A percentile compares a stretch with the other conserved stretches of the same genome.
phyloP scores from a whole-genome alignment of 2,888 invertebrate species.

The Neoascia interrupta region DNA sequence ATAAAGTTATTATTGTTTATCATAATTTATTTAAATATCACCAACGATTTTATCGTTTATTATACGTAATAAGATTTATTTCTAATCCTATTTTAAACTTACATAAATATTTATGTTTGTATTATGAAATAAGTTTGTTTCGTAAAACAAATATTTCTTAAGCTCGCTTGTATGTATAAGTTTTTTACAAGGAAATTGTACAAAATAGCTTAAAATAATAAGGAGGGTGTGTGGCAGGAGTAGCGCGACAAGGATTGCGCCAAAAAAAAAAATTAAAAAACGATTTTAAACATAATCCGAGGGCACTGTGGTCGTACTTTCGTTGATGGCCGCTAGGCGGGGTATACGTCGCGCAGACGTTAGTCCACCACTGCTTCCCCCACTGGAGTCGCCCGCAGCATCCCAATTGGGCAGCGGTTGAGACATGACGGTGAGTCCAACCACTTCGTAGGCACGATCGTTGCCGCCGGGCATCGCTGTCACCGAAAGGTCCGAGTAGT shows the following conservation, averaged over 20 bases:
- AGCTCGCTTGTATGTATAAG: slow-evolving; percentile 58
- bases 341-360: slow-evolving; percentile 78
- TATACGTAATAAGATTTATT: slow-evolving; percentile 62
- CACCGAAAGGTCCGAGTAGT: slow-evolving; percentile 86
- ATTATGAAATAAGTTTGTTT: slow-evolving; percentile 57
- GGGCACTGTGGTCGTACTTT: slow-evolving; percentile 81
- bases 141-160: slow-evolving; percentile 59
- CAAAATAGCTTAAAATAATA: slow-evolving; percentile 53
- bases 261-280: slow-evolving; percentile 36
- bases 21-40: slow-evolving; percentile 76
- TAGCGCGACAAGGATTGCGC: slow-evolving; percentile 3
- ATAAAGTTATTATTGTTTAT: slow-evolving; percentile 48
- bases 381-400: slow-evolving; percentile 73
- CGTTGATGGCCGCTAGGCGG: slow-evolving; percentile 82
- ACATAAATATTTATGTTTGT: not conserved
- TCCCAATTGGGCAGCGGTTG: slow-evolving; percentile 80
- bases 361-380: slow-evolving; percentile 73
- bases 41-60: slow-evolving; percentile 79
- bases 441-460: slow-evolving; percentile 83
- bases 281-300: slow-evolving; percentile 82
- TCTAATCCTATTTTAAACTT: slow-evolving; percentile 40
- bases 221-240: slow-evolving; percentile 44
- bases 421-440: slow-evolving; percentile 81
- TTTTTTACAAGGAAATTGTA: slow-evolving; percentile 61
- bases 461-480: slow-evolving; percentile 80